Evolutionary conservation across 2,797 vertebrate genomes (phyloP), one percentile per base, ranked within the genome.

Genomic region (Leuciscus waleckii): DNA sequence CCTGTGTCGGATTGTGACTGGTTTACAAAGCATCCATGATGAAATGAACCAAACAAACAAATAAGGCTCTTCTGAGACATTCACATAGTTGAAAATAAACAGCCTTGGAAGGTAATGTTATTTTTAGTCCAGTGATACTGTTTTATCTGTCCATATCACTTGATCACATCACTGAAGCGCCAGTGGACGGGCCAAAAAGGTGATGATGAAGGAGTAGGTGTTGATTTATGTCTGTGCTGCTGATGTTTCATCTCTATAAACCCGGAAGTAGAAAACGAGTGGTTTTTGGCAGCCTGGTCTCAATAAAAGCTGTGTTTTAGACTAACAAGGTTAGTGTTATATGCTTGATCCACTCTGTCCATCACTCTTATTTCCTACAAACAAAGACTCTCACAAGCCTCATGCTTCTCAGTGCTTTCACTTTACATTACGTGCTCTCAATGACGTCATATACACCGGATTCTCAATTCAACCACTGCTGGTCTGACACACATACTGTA

Each of bases 111-210:
- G 3, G 6, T 17, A 32, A 65, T 32, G 65, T 4, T 68, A 37
- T 37, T 68, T 68, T 68, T 68, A 68, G 67, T 21, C 17, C 35
- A 37, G 67, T 23, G 67, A 68, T 11, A 2, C 35, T 37, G 19
- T 37, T 68, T 39, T 68, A 68, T 68, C 67, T 39, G 17, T 68
- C 67, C 67, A 21, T 37, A 21, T 68, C 65, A 68, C 35, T 68
- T 68, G 65, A 35, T 68, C 65, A 35, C 32, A 37, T 68, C 17
- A 37, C 4, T 21, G 11, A 68, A 37, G 65, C 1, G 14, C 29
- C 61, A 65, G 16, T 65, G 26, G 61, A 32, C 61, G 3, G 26
- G 14, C 26, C 61, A 32, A 17, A 37, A 37, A 37, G 65, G 32
- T 37, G 32, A 68, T 68, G 65, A 4, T 19, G 65, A 67, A 17